phyloP scores from a whole-genome alignment of 2,113 vertebrate species.

The Ibidorhyncha struthersii region DNA sequence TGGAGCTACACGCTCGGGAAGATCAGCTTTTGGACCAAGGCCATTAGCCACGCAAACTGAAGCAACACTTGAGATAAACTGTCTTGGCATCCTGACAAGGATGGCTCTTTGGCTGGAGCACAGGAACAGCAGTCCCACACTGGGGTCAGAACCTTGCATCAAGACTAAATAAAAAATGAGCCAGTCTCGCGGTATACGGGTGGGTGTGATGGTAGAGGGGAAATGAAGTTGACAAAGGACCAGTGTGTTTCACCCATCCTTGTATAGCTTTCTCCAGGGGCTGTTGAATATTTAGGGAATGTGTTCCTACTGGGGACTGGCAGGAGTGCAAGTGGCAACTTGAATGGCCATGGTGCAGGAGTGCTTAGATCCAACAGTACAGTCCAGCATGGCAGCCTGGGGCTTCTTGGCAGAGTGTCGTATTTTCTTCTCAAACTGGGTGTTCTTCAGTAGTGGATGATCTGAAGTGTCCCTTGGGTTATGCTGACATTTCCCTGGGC shows the following conservation, averaged over 20 bases:
- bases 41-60: background rate
- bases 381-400: background rate
- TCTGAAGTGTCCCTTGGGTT: background rate
- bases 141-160: background rate
- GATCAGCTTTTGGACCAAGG: background rate
- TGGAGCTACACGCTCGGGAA: background rate
- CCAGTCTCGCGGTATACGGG: background rate
- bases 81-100: background rate
- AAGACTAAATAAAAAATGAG: background rate
- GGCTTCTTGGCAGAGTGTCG: background rate
- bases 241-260: background rate
- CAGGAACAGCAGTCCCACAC: background rate
- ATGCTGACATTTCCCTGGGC: background rate
- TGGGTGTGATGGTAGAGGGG: background rate
- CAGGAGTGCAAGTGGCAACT: background rate
- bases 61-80: background rate
- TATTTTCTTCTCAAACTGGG: background rate
- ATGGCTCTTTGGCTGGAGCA: background rate
- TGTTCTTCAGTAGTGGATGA: background rate
- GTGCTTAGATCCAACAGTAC: background rate
- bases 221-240: background rate
- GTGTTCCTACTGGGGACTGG: background rate
- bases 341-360: background rate
- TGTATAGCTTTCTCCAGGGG: background rate
- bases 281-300: background rate